These are phyloP conservation scores for Lagorchestes hirsutus DNA, from an alignment of 2,797 vertebrate genomes.

Conservation along the genomic window DNA sequence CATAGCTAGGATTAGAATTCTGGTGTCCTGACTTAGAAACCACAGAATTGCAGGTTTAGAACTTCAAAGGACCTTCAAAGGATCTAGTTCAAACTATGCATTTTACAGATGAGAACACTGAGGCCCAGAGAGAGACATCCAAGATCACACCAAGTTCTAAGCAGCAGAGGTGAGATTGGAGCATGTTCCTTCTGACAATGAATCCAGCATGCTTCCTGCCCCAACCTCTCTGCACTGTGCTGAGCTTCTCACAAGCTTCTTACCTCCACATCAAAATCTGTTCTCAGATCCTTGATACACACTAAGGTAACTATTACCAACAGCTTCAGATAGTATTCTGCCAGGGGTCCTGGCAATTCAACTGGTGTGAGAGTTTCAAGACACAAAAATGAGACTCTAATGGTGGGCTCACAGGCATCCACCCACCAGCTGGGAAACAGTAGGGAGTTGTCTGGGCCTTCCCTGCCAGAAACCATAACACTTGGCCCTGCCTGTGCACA, in stretches of 20 bases:
- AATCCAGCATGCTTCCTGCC: background rate
- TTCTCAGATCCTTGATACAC: constrained; percentile 1
- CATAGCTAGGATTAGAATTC: background rate
- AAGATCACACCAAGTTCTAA: background rate
- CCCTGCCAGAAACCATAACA: background rate
- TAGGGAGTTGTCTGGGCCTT: background rate
- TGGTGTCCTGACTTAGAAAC: background rate
- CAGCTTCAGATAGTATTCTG: background rate
- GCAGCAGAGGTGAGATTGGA: background rate
- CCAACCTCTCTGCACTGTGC: background rate
- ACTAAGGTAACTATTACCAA: background rate
- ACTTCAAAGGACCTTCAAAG: background rate
- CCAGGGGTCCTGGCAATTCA: constrained; percentile 10
- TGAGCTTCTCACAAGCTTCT: background rate
- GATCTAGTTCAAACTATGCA: background rate
- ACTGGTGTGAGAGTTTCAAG: constrained; percentile 10
- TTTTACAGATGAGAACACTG: background rate
- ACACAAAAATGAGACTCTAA: background rate
- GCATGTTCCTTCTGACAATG: background rate
- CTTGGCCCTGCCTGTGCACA: background rate
- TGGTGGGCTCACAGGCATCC: background rate
- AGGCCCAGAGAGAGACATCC: background rate
- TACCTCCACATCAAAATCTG: background rate
- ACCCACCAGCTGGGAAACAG: background rate
- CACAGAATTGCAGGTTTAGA: background rate